A percentile compares a stretch with the other conserved stretches of the same genome.
phyloP scores from a whole-genome alignment of 53 echinoderm and acorn worm genomes.

The Stichopus horrens region DNA sequence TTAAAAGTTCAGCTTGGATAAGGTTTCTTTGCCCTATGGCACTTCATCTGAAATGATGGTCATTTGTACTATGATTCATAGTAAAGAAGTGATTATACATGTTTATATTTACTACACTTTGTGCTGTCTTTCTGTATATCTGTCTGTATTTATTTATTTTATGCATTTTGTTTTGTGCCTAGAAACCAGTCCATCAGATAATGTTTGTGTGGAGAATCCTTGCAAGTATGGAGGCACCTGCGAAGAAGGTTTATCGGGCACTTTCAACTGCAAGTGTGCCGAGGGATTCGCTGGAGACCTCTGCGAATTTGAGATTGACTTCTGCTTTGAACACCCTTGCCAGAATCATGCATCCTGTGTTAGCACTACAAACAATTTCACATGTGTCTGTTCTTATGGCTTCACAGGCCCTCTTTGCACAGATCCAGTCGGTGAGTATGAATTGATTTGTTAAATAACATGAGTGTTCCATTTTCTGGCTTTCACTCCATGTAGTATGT shows the following conservation, averaged over 20 bases:
- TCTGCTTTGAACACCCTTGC: slow-evolving; percentile 42
- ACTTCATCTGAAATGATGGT: no score
- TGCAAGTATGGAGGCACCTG: slow-evolving; percentile 41
- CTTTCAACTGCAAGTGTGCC: slow-evolving; percentile 41
- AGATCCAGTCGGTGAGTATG: slow-evolving; percentile 39
- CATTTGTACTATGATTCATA: no score
- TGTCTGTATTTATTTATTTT: no score
- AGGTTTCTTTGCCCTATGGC: no score
- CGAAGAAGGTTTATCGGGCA: background rate
- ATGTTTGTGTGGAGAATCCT: background rate
- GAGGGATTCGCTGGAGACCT: slow-evolving; percentile 43
- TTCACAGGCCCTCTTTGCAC: slow-evolving; percentile 48
- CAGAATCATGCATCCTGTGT: slow-evolving; percentile 46
- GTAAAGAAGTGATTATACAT: no score
- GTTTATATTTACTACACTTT: no score
- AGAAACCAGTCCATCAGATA: background rate
- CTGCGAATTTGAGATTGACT: slow-evolving; percentile 39
- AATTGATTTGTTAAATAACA: no score
- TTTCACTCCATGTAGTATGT: no score
- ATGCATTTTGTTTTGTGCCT: no score
- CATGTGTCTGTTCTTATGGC: slow-evolving; percentile 40
- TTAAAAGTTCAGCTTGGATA: no score
- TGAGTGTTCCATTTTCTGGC: no score
- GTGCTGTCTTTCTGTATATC: no score
- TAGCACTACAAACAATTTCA: slow-evolving; percentile 8